Conservation (phyloP, 1,140 invertebrate genomes). For the Bombyx mandarina region DNA sequence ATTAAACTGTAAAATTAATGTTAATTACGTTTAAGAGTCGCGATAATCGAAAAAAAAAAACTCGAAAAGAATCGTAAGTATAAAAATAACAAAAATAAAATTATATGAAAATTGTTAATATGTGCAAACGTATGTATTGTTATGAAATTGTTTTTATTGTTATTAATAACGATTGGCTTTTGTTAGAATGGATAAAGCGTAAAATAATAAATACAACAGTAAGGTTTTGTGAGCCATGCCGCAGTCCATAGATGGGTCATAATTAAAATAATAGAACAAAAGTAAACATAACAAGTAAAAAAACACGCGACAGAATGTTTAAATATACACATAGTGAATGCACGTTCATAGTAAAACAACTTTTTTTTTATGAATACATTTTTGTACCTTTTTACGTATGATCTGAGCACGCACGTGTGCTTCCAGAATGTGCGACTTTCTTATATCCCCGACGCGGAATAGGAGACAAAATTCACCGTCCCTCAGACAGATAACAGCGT, state of each 20-base stretch:
- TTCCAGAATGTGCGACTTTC: slow-evolving; percentile 71
- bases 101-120: no score
- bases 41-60: no score
- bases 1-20: no score
- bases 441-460: slow-evolving; percentile 70
- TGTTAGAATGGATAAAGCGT: no score
- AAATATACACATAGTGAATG: not conserved
- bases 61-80: no score
- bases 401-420: slow-evolving; percentile 69
- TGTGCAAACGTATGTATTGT: no score
- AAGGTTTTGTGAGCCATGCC: slow-evolving; percentile 4
- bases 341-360: not conserved
- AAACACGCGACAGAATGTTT: not conserved
- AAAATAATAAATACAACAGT: no score
- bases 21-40: no score
- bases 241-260: slow-evolving; percentile 37
- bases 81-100: no score
- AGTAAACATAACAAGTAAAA: slow-evolving; percentile 4
- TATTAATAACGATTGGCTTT: no score
- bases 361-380: slow-evolving; percentile 10
- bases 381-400: slow-evolving; percentile 67
- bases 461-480: slow-evolving; percentile 70
- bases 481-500: slow-evolving; percentile 67
- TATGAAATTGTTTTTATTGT: no score
- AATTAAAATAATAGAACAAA: slow-evolving; percentile 15